Conservation (phyloP, 2,113 vertebrate genomes). For the Fulmarus glacialis region DNA sequence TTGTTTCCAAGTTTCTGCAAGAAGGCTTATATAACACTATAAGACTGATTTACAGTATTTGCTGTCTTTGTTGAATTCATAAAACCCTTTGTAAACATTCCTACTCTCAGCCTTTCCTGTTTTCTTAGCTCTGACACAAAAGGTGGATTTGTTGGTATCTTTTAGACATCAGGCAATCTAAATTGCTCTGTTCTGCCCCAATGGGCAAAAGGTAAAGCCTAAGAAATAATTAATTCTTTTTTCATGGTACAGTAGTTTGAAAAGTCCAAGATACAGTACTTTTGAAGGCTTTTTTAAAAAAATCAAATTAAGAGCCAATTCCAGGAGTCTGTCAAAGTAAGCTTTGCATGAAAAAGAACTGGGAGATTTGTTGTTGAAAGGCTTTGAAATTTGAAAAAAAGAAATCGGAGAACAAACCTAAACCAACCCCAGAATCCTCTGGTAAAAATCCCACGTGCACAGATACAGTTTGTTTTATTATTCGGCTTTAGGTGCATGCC, state of each 20-base stretch:
- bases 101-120: background rate
- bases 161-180: background rate
- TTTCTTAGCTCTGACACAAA: conserved; percentile 26
- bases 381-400: background rate
- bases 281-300: background rate
- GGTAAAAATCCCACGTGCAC: background rate
- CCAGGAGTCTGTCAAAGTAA: background rate
- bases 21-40: background rate
- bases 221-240: background rate
- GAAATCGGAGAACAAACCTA: background rate
- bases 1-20: background rate
- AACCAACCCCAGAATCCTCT: background rate
- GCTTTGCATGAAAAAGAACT: background rate
- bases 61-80: conserved; percentile 17
- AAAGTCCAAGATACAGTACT: background rate
- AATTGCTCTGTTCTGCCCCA: background rate
- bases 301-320: background rate
- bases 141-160: conserved; percentile 4
- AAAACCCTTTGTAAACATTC: conserved; percentile 5
- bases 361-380: background rate
- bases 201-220: conserved; percentile 5
- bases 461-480: background rate
- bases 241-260: background rate
- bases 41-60: conserved; percentile 1
- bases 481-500: background rate